These are phyloP conservation scores for Orthonyx spaldingii DNA, from an alignment of 2,113 vertebrate genomes.

Conservation along the genomic window DNA sequence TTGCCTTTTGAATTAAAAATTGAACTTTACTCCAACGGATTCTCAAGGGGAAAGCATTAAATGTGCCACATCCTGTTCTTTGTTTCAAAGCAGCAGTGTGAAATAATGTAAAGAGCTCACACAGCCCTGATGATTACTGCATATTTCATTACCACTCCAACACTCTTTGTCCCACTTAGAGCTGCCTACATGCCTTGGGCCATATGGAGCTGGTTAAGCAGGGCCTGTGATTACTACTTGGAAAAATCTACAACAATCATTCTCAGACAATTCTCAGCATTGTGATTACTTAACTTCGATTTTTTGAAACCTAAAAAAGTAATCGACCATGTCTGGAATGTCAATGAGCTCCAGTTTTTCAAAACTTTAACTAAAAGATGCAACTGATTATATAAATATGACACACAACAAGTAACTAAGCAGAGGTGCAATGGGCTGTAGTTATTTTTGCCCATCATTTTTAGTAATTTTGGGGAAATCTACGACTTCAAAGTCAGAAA, in stretches of 20 bases:
- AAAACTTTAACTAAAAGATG: neutral
- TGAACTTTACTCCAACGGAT: slow-evolving; percentile 51
- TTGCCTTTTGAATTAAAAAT: slow-evolving; percentile 60
- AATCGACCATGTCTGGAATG: neutral
- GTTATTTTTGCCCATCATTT: neutral
- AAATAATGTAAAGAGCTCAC: slow-evolving; percentile 59
- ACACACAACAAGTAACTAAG: neutral
- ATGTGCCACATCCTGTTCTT: slow-evolving; percentile 61
- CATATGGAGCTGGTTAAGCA: slow-evolving; percentile 58
- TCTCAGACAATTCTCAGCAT: neutral
- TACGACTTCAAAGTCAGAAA: neutral
- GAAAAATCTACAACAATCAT: slow-evolving; percentile 1
- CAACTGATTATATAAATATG: neutral
- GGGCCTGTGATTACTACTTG: neutral
- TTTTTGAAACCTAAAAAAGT: neutral
- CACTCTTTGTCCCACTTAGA: slow-evolving; percentile 55
- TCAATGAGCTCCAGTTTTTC: neutral
- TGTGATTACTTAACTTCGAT: neutral
- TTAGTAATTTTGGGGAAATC: neutral
- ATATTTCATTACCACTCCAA: slow-evolving; percentile 58
- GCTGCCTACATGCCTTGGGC: slow-evolving; percentile 20
- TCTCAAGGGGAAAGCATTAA: slow-evolving; percentile 59
- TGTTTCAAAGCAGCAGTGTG: slow-evolving; percentile 60
- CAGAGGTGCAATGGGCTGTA: neutral
- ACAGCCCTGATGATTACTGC: slow-evolving; percentile 26